phyloP scores from a whole-genome alignment of 2,113 vertebrate genomes.

The Bufo gargarizans region DNA sequence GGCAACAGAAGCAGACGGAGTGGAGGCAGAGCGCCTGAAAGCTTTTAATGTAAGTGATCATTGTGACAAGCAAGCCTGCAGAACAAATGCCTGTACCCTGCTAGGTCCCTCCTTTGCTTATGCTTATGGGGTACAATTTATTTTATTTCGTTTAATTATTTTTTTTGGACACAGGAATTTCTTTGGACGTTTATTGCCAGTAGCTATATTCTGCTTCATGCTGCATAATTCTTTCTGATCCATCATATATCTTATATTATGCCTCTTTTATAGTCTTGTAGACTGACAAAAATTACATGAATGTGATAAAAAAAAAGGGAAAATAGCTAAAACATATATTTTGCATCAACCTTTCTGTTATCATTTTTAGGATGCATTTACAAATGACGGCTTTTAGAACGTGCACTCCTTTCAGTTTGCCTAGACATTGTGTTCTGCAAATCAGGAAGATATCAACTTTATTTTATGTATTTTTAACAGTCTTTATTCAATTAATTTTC shows the following conservation, averaged over 20 bases:
- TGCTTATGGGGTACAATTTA: neutral
- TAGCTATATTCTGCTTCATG: neutral
- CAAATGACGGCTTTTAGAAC: neutral
- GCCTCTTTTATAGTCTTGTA: no score
- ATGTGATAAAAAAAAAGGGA: neutral
- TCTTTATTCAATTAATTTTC: no score
- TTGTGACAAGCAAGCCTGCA: neutral
- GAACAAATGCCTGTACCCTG: no score
- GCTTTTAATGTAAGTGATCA: constrained; percentile 80
- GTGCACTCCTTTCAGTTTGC: neutral
- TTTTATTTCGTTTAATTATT: neutral
- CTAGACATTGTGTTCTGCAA: neutral
- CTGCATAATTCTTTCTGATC: neutral
- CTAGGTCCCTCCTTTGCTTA: neutral
- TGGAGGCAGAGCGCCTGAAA: constrained; percentile 82
- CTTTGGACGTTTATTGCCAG: neutral
- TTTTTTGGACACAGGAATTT: neutral
- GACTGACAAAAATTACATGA: neutral
- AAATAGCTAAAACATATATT: neutral
- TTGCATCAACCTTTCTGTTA: neutral
- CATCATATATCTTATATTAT: neutral
- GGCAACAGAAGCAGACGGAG: constrained; percentile 77
- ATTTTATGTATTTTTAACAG: no score
- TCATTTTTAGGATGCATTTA: neutral
- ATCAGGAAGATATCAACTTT: no score